Evolutionary conservation across 2,797 vertebrate species (phyloP), one percentile per base, ranked within the genome.

Genomic region (Cossypha dichroa): DNA sequence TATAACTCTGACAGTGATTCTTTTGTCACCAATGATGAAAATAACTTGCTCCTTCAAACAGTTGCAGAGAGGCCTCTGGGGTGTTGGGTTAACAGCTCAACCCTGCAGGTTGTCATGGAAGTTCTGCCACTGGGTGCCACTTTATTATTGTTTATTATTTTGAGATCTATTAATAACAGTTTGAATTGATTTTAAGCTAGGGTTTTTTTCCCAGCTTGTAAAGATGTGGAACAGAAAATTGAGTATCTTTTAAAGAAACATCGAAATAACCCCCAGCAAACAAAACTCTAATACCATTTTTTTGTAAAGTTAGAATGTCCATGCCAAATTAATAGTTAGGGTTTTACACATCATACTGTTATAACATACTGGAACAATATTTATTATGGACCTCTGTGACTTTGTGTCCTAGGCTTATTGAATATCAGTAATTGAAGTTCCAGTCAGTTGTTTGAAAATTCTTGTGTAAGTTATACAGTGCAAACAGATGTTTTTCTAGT

Each of bases 171-270:
- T 38, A 38, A 38, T 38, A 38, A 38, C 15, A 28, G 10, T 58
- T 81, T 43, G 49, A 64, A 23, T 51, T 33, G 5, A 19, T 36
- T 68, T 91, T 43, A 9, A 72, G 11, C 5, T 43, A 23, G 6
- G 2, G 1, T 5, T 2, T 10, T n/a, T 73, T 73, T 36, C 13
- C 6, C 19, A 66, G 2, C 13, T 84, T 83, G 18, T 43, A 69
- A 33, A 0, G 0, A 40, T 25, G 4, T 18, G 4, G 10, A 73
- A 3, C 17, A 70, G 40, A 73, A 83, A 78, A 80, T 46, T 0
- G 0, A 38, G 6, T 46, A 3, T 21, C 19, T 72, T 58, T 29
- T 46, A 17, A 31, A 18, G 28, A 66, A 55, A 45, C 7, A 2
- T 3, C 7, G 4, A 31, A 46, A 18, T 10, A 31, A 29, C 5